Percentiles rank a stretch among this genome's conserved stretches.
Evolutionary conservation across 2,797 vertebrate genomes (phyloP).

Genomic region (Acanthurus leucopareius): DNA sequence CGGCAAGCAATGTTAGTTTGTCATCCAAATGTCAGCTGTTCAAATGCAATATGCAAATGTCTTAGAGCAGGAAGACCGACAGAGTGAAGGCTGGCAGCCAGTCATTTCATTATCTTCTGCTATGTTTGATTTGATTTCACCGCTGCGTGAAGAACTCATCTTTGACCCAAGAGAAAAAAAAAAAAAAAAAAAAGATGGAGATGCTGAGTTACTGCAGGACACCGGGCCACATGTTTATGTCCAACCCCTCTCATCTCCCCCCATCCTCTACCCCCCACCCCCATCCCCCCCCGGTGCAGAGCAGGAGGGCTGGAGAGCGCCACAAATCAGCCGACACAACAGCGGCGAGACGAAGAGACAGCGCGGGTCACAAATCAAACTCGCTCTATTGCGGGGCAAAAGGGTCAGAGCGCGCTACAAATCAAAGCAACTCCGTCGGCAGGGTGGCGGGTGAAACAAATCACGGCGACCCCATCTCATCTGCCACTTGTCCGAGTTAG

Average conservation of each 20-base stretch:
- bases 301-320: not conserved
- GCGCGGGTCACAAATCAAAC: constrained; percentile 72
- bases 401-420: constrained; percentile 64
- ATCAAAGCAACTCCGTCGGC: constrained; percentile 62
- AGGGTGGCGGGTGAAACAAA: constrained; percentile 69
- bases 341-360: constrained; percentile 38
- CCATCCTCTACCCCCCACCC: constrained; percentile 16
- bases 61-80: constrained; percentile 34
- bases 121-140: constrained; percentile 17
- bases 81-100: not conserved
- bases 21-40: constrained; percentile 80
- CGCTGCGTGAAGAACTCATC: not conserved
- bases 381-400: constrained; percentile 39
- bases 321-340: constrained; percentile 65
- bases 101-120: constrained; percentile 19
- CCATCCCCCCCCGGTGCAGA: not conserved
- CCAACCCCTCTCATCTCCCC: constrained; percentile 21
- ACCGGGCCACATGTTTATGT: constrained; percentile 31
- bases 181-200: not conserved
- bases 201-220: constrained; percentile 46
- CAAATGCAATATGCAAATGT: constrained; percentile 69
- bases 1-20: constrained; percentile 74
- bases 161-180: not conserved
- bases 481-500: constrained; percentile 44
- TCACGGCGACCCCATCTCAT: constrained; percentile 74